A percentile compares a stretch with the other conserved stretches of the same genome.
These are phyloP conservation scores for Camptogramma bilineatum DNA, from an alignment of 2,888 invertebrate genomes.

Conservation along the genomic window DNA sequence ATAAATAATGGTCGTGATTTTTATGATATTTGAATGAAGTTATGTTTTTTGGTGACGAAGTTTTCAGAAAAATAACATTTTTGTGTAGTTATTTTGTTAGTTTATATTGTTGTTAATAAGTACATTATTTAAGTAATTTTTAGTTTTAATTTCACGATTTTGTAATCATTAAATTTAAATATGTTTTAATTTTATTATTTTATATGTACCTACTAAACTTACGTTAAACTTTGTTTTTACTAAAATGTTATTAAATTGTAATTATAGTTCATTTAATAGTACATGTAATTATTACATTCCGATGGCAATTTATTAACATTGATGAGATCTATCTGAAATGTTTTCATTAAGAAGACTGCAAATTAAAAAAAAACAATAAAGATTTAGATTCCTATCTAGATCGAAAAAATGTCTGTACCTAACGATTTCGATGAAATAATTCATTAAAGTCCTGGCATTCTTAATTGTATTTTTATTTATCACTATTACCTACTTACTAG, in stretches of 20 bases:
- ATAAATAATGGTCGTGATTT: conserved; percentile 13
- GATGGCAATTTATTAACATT: conserved; percentile 28
- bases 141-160: not conserved
- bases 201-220: not conserved
- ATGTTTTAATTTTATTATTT: conserved; percentile 12
- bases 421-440: conserved; percentile 44
- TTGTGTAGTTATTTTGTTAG: not conserved
- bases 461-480: conserved; percentile 43
- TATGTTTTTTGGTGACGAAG: not conserved
- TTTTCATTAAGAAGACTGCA: conserved; percentile 45
- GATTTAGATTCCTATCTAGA: conserved; percentile 46
- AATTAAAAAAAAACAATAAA: conserved; percentile 46
- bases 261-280: conserved; percentile 12
- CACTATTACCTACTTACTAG: not conserved
- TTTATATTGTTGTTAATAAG: too few relatives aligned
- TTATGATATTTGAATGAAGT: conserved; percentile 12
- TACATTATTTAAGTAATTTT: not conserved
- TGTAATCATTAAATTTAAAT: not conserved
- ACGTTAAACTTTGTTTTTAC: not conserved
- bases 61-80: not conserved
- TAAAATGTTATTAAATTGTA: conserved; percentile 10
- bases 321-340: conserved; percentile 36
- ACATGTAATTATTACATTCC: conserved; percentile 42
- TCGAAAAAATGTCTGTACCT: conserved; percentile 55
- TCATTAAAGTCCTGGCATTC: conserved; percentile 55